Evolutionary conservation across 2,797 vertebrate species (phyloP).

Genomic region (Leptoclinus maculatus): DNA sequence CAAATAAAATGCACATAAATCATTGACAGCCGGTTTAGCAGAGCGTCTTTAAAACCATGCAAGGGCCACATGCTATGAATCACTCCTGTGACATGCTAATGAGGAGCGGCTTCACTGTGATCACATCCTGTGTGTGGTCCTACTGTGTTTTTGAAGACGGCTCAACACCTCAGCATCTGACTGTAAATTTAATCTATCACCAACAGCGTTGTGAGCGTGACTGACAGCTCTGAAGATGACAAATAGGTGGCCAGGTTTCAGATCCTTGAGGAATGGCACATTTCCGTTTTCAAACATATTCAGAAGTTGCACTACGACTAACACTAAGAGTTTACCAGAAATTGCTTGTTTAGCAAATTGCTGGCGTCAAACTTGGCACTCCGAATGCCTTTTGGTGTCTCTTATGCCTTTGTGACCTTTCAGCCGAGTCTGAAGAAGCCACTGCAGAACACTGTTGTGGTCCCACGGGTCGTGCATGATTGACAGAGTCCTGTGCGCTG

Average conservation of each 20-base stretch:
- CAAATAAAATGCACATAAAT: slow-evolving; percentile 17
- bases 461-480: slow-evolving; percentile 62
- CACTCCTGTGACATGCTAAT: slow-evolving; percentile 39
- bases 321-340: slow-evolving; percentile 6
- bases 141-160: neutral
- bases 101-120: slow-evolving; percentile 11
- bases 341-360: slow-evolving; percentile 12
- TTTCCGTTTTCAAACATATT: slow-evolving; percentile 38
- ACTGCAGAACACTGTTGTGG: slow-evolving; percentile 45
- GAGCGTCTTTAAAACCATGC: neutral
- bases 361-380: neutral
- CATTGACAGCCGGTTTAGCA: slow-evolving; percentile 13
- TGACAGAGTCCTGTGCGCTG: slow-evolving; percentile 63
- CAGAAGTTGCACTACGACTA: slow-evolving; percentile 5
- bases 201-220: slow-evolving; percentile 45
- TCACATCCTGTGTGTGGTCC: neutral
- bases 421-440: slow-evolving; percentile 58
- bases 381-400: slow-evolving; percentile 24
- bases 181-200: slow-evolving; percentile 40
- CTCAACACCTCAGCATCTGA: slow-evolving; percentile 29
- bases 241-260: slow-evolving; percentile 30
- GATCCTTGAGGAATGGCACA: slow-evolving; percentile 32
- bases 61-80: slow-evolving; percentile 29
- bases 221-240: slow-evolving; percentile 51
- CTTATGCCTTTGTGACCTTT: slow-evolving; percentile 55